Evolutionary conservation across 2,888 invertebrate genomes (phyloP).

Genomic region (Cosmia pyralina): DNA sequence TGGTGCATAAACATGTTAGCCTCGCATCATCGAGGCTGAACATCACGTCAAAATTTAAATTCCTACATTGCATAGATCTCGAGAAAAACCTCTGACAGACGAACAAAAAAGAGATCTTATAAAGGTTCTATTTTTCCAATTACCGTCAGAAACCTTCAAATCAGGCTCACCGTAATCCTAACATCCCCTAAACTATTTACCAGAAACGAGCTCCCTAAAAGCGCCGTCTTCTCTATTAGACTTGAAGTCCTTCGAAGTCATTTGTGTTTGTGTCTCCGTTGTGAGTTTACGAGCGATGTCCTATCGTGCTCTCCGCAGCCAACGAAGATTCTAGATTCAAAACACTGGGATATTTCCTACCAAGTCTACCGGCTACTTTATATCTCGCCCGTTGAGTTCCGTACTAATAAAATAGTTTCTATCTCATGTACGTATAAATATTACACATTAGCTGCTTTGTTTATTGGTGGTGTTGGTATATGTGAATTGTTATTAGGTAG

Average conservation of each 20-base stretch:
- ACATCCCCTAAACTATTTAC: background rate
- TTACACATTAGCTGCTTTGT: constrained; percentile 65
- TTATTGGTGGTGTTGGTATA: constrained; percentile 30
- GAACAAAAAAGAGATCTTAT: background rate
- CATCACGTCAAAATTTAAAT: background rate
- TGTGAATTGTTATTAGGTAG: constrained; percentile 9
- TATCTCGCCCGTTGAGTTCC: constrained; percentile 76
- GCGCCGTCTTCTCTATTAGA: constrained; percentile 66
- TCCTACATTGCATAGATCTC: background rate
- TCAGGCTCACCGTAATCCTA: background rate
- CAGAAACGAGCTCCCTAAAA: background rate
- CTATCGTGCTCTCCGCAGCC: constrained; percentile 83
- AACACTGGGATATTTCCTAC: constrained; percentile 80
- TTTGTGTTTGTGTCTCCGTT: constrained; percentile 83
- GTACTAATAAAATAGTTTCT: constrained; percentile 76
- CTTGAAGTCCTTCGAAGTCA: constrained; percentile 72
- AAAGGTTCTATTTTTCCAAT: background rate
- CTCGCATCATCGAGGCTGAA: too few species aligned
- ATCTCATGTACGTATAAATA: constrained; percentile 70
- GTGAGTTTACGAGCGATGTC: constrained; percentile 86
- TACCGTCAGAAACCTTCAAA: background rate
- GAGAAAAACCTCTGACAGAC: background rate
- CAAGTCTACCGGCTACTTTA: constrained; percentile 74
- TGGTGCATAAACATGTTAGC: too few species aligned
- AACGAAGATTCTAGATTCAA: constrained; percentile 85